phyloP scores from a whole-genome alignment of 2,888 invertebrate species.

The Pharmacophagus antenor region DNA sequence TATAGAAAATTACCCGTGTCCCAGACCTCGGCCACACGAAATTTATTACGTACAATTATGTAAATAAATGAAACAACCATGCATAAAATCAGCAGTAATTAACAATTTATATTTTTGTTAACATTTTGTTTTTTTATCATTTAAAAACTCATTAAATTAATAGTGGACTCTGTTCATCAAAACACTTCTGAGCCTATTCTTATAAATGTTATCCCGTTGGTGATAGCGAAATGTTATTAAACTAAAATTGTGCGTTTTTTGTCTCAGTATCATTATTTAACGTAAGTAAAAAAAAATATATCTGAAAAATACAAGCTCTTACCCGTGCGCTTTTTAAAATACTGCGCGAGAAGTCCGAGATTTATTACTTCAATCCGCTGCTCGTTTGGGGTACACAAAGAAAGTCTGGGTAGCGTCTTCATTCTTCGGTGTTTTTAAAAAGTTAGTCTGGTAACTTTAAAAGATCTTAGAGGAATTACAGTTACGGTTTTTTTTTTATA shows the following conservation, averaged over 20 bases:
- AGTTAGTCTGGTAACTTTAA: slow-evolving; percentile 19
- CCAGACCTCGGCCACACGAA: too few relatives aligned
- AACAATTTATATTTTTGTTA: too few relatives aligned
- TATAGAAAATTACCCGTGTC: too few relatives aligned
- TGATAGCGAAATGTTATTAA: too few relatives aligned
- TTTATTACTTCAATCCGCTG: slow-evolving; percentile 29
- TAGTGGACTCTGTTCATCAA: too few relatives aligned
- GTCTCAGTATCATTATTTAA: not conserved
- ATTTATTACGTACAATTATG: too few relatives aligned
- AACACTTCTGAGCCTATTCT: too few relatives aligned
- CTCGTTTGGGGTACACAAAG: slow-evolving; percentile 29
- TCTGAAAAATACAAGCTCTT: slow-evolving; percentile 9
- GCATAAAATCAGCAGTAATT: too few relatives aligned
- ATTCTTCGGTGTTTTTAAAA: slow-evolving; percentile 24
- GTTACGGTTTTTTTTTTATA: not conserved
- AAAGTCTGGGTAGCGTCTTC: slow-evolving; percentile 25
- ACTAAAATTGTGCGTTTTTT: not conserved
- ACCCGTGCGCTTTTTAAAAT: slow-evolving; percentile 21
- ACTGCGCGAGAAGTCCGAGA: slow-evolving; percentile 19
- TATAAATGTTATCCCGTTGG: too few relatives aligned
- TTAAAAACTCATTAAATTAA: too few relatives aligned
- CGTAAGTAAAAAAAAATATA: not conserved
- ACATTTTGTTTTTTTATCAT: too few relatives aligned
- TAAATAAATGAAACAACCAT: too few relatives aligned
- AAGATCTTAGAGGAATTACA: slow-evolving; percentile 3